phyloP scores from a whole-genome alignment of 1,140 invertebrate genomes.

The Schlechtendalia chinensis region DNA sequence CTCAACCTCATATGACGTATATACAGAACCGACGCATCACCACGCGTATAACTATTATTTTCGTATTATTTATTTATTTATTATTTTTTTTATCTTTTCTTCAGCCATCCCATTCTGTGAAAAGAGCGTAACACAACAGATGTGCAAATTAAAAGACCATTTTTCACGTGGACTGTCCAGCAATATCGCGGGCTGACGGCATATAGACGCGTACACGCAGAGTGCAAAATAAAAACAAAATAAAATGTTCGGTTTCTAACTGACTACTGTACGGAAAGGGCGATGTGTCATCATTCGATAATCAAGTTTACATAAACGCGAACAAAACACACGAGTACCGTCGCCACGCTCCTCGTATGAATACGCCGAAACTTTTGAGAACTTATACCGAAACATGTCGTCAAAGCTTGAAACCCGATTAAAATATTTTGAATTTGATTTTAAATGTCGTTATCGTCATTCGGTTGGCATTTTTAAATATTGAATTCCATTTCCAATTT shows the following conservation, averaged over 20 bases:
- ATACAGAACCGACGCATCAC: not conserved
- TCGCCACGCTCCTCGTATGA: too few relatives aligned
- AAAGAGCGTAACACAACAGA: constrained; percentile 9
- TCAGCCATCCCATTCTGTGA: not conserved
- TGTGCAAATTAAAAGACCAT: constrained; percentile 33
- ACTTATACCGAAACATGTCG: too few relatives aligned
- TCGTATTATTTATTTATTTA: constrained; percentile 18
- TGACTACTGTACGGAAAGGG: not conserved
- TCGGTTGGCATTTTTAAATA: too few relatives aligned
- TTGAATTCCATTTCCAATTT: too few relatives aligned
- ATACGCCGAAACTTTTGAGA: not conserved
- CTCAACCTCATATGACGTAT: not conserved
- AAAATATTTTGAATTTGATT: too few relatives aligned
- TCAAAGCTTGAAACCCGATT: too few relatives aligned
- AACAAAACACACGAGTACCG: not conserved
- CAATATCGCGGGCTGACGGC: not conserved
- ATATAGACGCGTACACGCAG: not conserved
- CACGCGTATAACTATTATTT: not conserved
- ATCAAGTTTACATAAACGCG: not conserved
- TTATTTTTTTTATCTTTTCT: not conserved
- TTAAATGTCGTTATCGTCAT: too few relatives aligned
- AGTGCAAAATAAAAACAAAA: too few relatives aligned
- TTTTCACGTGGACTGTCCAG: constrained; percentile 8
- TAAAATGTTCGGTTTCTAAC: not conserved
- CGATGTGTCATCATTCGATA: not conserved